A percentile compares a stretch with the other conserved stretches of the same genome.
Evolutionary conservation across 2,113 vertebrate genomes (phyloP).

Genomic region (Sinocyclocheilus maitianheensis): DNA sequence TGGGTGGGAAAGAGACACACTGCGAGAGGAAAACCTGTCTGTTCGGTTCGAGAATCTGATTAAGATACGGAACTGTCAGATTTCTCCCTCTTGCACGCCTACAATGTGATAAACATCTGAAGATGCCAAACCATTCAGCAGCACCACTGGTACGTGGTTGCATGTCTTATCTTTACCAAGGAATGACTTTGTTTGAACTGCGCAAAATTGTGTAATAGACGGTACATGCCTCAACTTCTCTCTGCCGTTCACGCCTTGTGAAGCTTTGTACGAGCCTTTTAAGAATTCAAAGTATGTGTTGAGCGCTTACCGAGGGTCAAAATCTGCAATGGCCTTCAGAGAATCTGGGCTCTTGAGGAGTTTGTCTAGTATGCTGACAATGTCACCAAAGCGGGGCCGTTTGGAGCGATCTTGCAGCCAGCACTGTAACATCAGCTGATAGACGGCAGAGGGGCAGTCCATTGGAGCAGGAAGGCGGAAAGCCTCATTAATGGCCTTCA

Average conservation of each 20-base stretch:
- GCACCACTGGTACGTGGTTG: not conserved
- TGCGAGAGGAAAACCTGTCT: slow-evolving; percentile 51
- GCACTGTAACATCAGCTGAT: slow-evolving; percentile 97
- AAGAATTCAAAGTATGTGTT: slow-evolving; percentile 10
- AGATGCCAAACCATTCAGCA: not conserved
- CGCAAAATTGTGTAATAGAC: not conserved
- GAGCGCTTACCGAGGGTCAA: slow-evolving; percentile 88
- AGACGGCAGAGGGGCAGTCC: slow-evolving; percentile 94
- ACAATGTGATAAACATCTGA: slow-evolving; percentile 38
- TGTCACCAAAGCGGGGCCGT: slow-evolving; percentile 88
- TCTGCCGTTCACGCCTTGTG: not conserved
- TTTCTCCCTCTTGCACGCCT: slow-evolving; percentile 4
- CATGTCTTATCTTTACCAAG: slow-evolving; percentile 23
- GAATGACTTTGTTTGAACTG: not conserved
- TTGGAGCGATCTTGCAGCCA: slow-evolving; percentile 93
- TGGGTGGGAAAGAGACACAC: slow-evolving; percentile 16
- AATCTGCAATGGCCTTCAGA: slow-evolving; percentile 90
- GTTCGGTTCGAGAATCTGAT: slow-evolving; percentile 54
- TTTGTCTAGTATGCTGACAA: slow-evolving; percentile 94
- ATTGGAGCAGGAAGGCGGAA: slow-evolving; percentile 92
- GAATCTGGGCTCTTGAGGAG: slow-evolving; percentile 90
- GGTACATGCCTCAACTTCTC: slow-evolving; percentile 14
- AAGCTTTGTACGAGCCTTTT: not conserved
- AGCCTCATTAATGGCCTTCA: slow-evolving; percentile 96
- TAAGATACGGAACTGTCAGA: slow-evolving; percentile 27